Conservation (phyloP, 2,888 invertebrate species). For the Salpingus planirostris region DNA sequence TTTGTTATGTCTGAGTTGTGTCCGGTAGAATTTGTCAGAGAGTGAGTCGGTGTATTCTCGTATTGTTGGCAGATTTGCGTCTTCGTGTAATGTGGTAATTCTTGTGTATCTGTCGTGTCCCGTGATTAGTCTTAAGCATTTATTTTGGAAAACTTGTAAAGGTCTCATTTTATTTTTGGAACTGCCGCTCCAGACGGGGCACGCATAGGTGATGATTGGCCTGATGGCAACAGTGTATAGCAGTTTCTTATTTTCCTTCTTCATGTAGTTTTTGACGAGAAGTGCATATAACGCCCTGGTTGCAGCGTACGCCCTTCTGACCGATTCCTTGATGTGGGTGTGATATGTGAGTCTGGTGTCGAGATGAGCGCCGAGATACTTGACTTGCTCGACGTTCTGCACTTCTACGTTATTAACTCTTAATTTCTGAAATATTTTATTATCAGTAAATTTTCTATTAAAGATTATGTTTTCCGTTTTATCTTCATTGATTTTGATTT, state of each 20-base stretch:
- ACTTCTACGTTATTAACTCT: too few species aligned
- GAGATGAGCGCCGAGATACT: not conserved
- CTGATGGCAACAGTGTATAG: not conserved
- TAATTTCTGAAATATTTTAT: too few species aligned
- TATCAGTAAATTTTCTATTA: not conserved
- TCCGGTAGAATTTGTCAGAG: not conserved
- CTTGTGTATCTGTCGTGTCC: not conserved
- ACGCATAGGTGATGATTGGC: conserved; percentile 1
- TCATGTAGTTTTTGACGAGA: too few species aligned
- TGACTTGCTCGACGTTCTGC: conserved; percentile 3
- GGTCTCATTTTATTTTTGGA: not conserved
- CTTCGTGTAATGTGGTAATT: not conserved
- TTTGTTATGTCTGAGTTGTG: not conserved
- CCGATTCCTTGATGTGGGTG: not conserved
- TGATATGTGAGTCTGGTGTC: conserved; percentile 2
- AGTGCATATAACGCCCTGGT: conserved; percentile 1
- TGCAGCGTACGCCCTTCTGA: not conserved
- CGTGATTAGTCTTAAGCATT: conserved; percentile 1
- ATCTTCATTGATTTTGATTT: too few species aligned
- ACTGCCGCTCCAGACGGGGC: not conserved
- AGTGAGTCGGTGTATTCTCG: not conserved
- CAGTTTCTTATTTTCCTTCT: conserved; percentile 1
- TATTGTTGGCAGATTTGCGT: not conserved
- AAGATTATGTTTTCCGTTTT: conserved; percentile 4
- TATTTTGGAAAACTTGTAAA: too few species aligned